Base-by-base conservation (phyloP, 37 sponge, comb jelly and placozoan genomes). In the Agelas oroides region DNA sequence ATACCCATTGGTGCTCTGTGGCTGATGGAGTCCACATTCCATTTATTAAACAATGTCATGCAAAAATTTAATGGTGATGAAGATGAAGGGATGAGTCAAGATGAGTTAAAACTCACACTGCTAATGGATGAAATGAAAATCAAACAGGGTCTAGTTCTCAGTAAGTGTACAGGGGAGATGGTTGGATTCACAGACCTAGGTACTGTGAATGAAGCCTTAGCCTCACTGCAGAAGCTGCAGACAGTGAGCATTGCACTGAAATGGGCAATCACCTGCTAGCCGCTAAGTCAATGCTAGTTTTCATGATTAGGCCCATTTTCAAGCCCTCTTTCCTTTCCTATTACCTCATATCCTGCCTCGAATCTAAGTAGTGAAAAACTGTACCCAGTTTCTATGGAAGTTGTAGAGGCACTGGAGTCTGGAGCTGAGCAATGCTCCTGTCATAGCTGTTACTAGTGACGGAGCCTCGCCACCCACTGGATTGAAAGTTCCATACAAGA, bases 271-370 rank as follows among this genome's bases (percentile, higher is more conserved):
- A 12, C 40, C 35, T 37, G 36, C 16, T 71, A 38, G 71, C 41
- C n/a, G n/a, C n/a, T 37, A 35, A 71, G 12, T 38, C 33, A 24
- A 71, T 71, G 76, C 33, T 75, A 0, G 53, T 53, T 53, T 75
- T 75, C 56, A 75, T 75, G 76, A 34, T 53, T 27, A 75, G 76
- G 54, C 57, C 76, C 17, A 34, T 75, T 27, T 73, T 30, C 53
- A 73, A 41, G 46, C 75, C 76, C 1, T 75, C 57, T 56, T 56
- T 56, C 57, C 17, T 56, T 56, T 56, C 13, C 57, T 56, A 36
- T 71, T 36, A 38, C 71, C 19, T 37, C 37, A 14, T 71, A 71
- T 21, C 36, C 71, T 24, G 35, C 71, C 13, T 71, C 32, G 21
- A 35, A 71, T 35, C 21, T 55, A 15, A 53, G 57, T 56, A 57